Conservation (phyloP, 2,113 vertebrate species). For the Cacatua alba region DNA sequence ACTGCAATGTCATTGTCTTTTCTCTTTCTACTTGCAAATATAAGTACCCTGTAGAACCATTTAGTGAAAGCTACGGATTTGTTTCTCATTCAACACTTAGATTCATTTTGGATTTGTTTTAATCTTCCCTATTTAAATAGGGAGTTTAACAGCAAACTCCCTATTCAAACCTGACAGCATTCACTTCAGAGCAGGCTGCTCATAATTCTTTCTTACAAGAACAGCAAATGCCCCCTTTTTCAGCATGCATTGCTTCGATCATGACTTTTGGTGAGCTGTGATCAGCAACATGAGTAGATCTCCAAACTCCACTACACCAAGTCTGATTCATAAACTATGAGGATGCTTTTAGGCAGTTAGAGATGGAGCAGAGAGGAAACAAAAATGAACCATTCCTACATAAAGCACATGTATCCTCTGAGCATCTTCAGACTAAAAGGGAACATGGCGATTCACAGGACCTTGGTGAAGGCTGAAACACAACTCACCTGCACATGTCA, state of each 20-base stretch:
- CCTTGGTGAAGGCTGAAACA: neutral
- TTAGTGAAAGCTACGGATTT: neutral
- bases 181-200: neutral
- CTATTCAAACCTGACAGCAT: neutral
- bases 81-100: neutral
- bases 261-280: neutral
- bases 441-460: neutral
- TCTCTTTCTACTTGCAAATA: neutral
- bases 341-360: neutral
- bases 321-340: neutral
- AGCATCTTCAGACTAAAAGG: neutral
- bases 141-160: neutral
- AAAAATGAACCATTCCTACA: neutral
- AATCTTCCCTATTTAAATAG: neutral
- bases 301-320: neutral
- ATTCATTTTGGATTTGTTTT: neutral
- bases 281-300: neutral
- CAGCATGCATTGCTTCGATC: neutral
- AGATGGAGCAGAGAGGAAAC: neutral
- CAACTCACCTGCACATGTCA: conserved; percentile 15
- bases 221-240: neutral
- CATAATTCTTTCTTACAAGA: neutral
- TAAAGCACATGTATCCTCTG: neutral
- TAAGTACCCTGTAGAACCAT: neutral
- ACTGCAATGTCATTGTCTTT: neutral